These are phyloP conservation scores for Andrena flavipes DNA, from an alignment of 2,888 invertebrate genomes.

Conservation along the genomic window DNA sequence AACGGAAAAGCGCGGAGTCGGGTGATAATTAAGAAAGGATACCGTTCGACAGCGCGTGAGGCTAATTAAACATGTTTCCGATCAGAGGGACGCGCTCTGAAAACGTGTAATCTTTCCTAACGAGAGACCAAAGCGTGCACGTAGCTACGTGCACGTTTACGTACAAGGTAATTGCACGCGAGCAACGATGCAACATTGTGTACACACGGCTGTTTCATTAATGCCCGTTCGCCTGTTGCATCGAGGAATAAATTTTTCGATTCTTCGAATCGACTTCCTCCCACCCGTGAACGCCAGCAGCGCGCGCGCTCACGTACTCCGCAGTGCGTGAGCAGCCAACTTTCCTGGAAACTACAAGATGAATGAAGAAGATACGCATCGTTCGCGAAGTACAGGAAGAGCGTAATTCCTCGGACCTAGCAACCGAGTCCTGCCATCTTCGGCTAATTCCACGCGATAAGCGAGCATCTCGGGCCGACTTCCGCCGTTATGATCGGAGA, in stretches of 20 bases:
- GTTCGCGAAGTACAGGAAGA: constrained; percentile 79
- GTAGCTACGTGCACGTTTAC: neutral
- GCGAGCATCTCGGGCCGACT: constrained; percentile 52
- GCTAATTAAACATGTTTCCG: constrained; percentile 53
- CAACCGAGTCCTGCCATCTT: constrained; percentile 72
- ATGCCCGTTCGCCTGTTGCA: neutral
- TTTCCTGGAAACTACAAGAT: constrained; percentile 78
- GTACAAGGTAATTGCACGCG: constrained; percentile 24
- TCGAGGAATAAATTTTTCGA: constrained; percentile 59
- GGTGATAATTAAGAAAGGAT: constrained; percentile 54
- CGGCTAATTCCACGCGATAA: constrained; percentile 67
- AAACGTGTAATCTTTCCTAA: constrained; percentile 57
- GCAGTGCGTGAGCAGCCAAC: constrained; percentile 80
- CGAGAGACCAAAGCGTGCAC: constrained; percentile 32
- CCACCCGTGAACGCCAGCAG: constrained; percentile 50
- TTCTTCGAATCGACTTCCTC: constrained; percentile 68
- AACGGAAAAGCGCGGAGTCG: constrained; percentile 37
- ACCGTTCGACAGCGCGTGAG: constrained; percentile 46
- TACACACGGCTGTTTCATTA: neutral
- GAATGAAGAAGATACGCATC: constrained; percentile 77
- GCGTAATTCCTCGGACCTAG: constrained; percentile 78
- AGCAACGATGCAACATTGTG: constrained; percentile 19
- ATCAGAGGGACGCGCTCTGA: constrained; percentile 28
- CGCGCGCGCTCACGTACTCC: constrained; percentile 44
- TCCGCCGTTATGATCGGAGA: constrained; percentile 64